Percentiles rank a stretch among this genome's conserved stretches.
Conservation (phyloP, 30 jellyfish, hydroid and myxozoan species). For the Hydra vulgaris region DNA sequence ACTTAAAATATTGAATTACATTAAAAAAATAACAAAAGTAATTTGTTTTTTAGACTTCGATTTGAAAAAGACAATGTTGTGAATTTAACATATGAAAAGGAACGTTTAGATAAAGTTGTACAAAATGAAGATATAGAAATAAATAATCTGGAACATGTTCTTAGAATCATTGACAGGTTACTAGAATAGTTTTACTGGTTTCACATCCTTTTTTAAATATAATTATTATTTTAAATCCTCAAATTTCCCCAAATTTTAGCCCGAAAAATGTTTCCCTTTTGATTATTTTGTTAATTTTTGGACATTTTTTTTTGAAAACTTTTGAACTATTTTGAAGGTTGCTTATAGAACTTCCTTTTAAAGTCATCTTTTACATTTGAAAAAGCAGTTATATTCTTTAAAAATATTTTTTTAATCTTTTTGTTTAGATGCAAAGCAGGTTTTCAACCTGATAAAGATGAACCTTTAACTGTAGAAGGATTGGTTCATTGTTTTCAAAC, state of each 20-base stretch:
- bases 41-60: conserved; percentile 38
- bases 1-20: too few relatives aligned
- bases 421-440: conserved; percentile 68
- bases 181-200: background rate
- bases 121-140: conserved; percentile 59
- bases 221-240: too few relatives aligned
- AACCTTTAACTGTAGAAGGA: conserved; percentile 78
- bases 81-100: conserved; percentile 59
- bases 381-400: background rate
- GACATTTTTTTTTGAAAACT: background rate
- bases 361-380: background rate
- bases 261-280: too few relatives aligned
- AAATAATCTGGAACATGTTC: conserved; percentile 43
- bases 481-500: conserved; percentile 74
- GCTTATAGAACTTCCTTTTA: too few relatives aligned
- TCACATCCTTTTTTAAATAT: background rate
- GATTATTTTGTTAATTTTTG: too few relatives aligned
- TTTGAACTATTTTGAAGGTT: too few relatives aligned
- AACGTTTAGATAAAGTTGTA: conserved; percentile 41
- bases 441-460: conserved; percentile 62
- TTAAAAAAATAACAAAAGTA: too few relatives aligned
- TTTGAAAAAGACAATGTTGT: conserved; percentile 69
- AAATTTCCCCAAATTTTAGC: too few relatives aligned
- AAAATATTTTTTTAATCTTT: too few relatives aligned
- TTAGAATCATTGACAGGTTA: conserved; percentile 63